Evolutionary conservation across 1,140 invertebrate genomes (phyloP).

Genomic region (Drosophila arizonae): DNA sequence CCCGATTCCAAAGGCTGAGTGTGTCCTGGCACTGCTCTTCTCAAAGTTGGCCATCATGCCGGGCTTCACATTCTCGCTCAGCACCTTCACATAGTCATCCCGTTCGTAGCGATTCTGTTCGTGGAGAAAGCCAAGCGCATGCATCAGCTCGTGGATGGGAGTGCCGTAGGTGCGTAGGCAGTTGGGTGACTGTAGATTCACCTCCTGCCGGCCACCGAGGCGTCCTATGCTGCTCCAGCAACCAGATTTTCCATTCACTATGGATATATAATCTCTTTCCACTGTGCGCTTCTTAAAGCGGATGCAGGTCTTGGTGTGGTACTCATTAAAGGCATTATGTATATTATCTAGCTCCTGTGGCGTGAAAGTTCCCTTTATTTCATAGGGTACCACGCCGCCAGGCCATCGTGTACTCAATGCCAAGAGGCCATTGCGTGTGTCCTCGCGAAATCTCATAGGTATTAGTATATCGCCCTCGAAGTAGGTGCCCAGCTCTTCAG

Average conservation of each 20-base stretch:
- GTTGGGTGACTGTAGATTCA: slow-evolving; percentile 84
- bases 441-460: slow-evolving; percentile 85
- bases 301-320: slow-evolving; percentile 88
- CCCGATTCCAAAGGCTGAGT: slow-evolving; percentile 85
- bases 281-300: slow-evolving; percentile 86
- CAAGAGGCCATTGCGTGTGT: slow-evolving; percentile 85
- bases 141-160: slow-evolving; percentile 92
- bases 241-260: slow-evolving; percentile 87
- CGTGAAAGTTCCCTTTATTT: slow-evolving; percentile 87
- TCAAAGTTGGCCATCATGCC: slow-evolving; percentile 88
- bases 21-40: slow-evolving; percentile 85
- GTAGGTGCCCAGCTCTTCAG: slow-evolving; percentile 89
- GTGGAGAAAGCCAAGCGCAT: slow-evolving; percentile 92
- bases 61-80: slow-evolving; percentile 88
- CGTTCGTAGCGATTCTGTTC: slow-evolving; percentile 92
- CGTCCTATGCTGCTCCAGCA: slow-evolving; percentile 92
- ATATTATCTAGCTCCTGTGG: slow-evolving; percentile 83
- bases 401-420: slow-evolving; percentile 86
- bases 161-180: slow-evolving; percentile 89
- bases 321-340: slow-evolving; percentile 86
- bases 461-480: slow-evolving; percentile 87
- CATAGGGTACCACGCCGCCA: slow-evolving; percentile 87
- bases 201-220: slow-evolving; percentile 84
- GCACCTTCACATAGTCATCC: slow-evolving; percentile 88
- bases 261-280: slow-evolving; percentile 87